These are phyloP conservation scores for Hozukius guyotensis DNA, from an alignment of 2,797 vertebrate species.

Conservation along the genomic window DNA sequence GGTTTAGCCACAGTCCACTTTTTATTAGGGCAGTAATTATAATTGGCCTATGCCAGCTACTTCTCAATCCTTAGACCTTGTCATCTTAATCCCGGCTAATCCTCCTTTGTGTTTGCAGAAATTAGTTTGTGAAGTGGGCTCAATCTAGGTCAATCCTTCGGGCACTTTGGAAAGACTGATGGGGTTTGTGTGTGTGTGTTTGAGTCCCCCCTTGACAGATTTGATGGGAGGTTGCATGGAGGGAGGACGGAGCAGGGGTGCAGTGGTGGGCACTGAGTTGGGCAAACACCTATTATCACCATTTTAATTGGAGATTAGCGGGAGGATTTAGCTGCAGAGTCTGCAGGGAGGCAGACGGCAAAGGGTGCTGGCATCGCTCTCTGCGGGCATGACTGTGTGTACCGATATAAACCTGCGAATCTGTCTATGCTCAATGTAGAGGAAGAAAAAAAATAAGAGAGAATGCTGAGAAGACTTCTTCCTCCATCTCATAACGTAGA, in stretches of 20 bases:
- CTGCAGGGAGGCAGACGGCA: conserved; percentile 47
- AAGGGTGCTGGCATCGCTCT: conserved; percentile 47
- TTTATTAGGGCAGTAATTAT: conserved; percentile 76
- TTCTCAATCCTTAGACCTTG: conserved; percentile 75
- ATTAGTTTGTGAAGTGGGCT: conserved; percentile 80
- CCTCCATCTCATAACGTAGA: conserved; percentile 7
- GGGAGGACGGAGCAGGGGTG: conserved; percentile 42
- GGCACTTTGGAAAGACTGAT: conserved; percentile 57
- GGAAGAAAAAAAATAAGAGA: background rate
- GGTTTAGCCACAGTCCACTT: conserved; percentile 64
- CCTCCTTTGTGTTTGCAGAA: conserved; percentile 79
- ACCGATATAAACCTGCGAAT: conserved; percentile 49
- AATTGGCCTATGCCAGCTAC: conserved; percentile 79
- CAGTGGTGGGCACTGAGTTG: conserved; percentile 65
- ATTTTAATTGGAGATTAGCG: conserved; percentile 81
- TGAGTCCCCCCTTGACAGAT: conserved; percentile 46
- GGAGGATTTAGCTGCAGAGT: conserved; percentile 63
- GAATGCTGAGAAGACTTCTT: conserved; percentile 1
- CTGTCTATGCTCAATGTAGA: conserved; percentile 25
- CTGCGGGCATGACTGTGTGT: conserved; percentile 40
- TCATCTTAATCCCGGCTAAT: conserved; percentile 84
- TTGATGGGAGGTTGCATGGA: conserved; percentile 49
- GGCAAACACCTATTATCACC: conserved; percentile 78
- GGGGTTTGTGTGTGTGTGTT: conserved; percentile 20
- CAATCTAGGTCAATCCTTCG: conserved; percentile 81